A percentile compares a stretch with the other conserved stretches of the same genome.
These are phyloP conservation scores for Litoditis marina DNA, from an alignment of 2,888 invertebrate genomes.

Conservation along the genomic window DNA sequence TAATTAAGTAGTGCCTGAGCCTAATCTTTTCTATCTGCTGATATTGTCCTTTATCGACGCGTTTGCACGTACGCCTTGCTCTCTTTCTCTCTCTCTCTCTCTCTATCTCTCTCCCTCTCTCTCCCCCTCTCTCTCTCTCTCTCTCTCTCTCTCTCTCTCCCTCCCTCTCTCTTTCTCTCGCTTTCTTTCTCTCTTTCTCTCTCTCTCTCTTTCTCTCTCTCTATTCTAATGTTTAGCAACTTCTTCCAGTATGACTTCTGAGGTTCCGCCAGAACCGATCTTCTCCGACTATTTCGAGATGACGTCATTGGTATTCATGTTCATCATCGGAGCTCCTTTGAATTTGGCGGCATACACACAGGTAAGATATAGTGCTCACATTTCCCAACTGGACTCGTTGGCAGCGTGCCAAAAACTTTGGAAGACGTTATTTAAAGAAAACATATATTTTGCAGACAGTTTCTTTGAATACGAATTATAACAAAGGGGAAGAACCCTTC, in stretches of 20 bases:
- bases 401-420: no score
- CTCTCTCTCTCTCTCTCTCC: neutral
- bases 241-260: neutral
- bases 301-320: conserved; percentile 47
- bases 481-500: no score
- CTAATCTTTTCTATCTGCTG: no score
- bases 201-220: neutral
- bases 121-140: neutral
- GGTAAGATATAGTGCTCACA: conserved; percentile 34
- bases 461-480: no score
- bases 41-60: no score
- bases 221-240: neutral
- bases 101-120: neutral
- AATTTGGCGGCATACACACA: conserved; percentile 60
- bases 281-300: conserved; percentile 59
- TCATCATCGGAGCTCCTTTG: conserved; percentile 59
- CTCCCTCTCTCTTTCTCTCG: neutral
- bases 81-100: neutral
- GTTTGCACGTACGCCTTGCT: no score
- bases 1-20: no score
- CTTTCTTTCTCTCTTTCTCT: neutral
- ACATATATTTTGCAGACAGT: no score
- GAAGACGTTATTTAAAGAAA: no score
- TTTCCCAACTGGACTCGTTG: no score
- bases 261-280: conserved; percentile 52